Percentiles rank a stretch among this genome's conserved stretches.
Conservation (phyloP, 2,797 vertebrate species). For the Mus minutoides region DNA sequence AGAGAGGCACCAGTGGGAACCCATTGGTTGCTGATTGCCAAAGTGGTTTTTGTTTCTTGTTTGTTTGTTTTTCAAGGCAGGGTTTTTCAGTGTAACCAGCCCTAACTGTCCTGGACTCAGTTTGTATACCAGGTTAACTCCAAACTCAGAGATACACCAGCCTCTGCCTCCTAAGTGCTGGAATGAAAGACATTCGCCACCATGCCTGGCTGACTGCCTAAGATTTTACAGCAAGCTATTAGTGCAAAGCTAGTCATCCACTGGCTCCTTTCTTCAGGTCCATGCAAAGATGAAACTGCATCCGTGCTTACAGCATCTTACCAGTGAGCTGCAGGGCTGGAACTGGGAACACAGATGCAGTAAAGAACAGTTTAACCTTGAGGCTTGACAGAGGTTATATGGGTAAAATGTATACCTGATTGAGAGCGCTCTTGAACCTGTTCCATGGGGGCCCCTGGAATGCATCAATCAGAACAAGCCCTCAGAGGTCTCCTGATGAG, state of each 20-base stretch:
- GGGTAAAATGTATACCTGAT: background rate
- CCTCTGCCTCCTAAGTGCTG: background rate
- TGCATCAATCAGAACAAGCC: background rate
- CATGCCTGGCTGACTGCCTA: background rate
- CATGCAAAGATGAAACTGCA: background rate
- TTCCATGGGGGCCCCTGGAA: background rate
- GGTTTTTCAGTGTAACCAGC: background rate
- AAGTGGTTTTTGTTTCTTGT: background rate
- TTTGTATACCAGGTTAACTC: background rate
- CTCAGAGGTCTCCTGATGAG: background rate
- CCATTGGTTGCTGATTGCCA: rapidly evolving
- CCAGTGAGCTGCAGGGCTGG: background rate
- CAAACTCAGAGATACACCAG: background rate
- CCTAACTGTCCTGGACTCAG: background rate
- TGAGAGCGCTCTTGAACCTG: background rate
- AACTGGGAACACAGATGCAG: background rate
- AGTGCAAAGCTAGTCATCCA: background rate
- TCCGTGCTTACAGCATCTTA: background rate
- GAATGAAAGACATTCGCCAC: background rate
- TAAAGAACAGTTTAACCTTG: background rate
- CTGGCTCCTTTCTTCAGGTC: background rate
- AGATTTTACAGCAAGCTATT: background rate
- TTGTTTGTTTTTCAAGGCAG: background rate
- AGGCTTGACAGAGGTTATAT: background rate
- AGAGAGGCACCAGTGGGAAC: background rate